These are phyloP conservation scores for Limnothrissa miodon DNA, from an alignment of 2,113 vertebrate genomes.

Conservation along the genomic window DNA sequence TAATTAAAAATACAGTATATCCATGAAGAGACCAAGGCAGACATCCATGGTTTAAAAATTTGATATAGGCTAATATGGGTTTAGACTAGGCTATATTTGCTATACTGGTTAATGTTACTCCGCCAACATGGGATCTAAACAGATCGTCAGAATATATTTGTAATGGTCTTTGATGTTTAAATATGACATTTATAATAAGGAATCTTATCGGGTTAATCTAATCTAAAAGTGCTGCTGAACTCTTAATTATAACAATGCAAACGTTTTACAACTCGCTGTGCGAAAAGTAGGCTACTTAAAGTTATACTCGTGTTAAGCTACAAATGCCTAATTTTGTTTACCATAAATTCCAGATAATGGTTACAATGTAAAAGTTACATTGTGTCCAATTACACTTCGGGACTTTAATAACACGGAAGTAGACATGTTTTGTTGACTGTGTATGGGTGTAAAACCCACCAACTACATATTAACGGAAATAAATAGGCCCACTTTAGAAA, in stretches of 20 bases:
- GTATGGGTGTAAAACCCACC: neutral
- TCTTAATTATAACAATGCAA: no score
- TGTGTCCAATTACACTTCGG: neutral
- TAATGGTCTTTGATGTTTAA: no score
- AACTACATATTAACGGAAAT: neutral
- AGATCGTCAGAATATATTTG: neutral
- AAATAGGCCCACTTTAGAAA: no score
- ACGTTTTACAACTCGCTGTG: no score
- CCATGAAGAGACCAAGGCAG: neutral
- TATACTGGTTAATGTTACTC: no score
- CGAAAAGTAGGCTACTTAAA: no score
- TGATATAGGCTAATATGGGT: neutral
- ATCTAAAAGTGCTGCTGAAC: no score
- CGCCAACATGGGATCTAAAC: neutral
- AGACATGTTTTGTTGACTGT: neutral
- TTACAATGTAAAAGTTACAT: no score
- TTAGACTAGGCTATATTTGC: no score
- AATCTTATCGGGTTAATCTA: no score
- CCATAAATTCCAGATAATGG: neutral
- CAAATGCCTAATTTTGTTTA: neutral
- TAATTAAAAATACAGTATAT: neutral
- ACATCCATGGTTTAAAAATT: neutral
- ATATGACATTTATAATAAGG: no score
- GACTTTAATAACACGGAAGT: constrained; percentile 1
- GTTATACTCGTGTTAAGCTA: no score